Conservation (phyloP, 1,140 invertebrate genomes). For the Triops longicaudatus region DNA sequence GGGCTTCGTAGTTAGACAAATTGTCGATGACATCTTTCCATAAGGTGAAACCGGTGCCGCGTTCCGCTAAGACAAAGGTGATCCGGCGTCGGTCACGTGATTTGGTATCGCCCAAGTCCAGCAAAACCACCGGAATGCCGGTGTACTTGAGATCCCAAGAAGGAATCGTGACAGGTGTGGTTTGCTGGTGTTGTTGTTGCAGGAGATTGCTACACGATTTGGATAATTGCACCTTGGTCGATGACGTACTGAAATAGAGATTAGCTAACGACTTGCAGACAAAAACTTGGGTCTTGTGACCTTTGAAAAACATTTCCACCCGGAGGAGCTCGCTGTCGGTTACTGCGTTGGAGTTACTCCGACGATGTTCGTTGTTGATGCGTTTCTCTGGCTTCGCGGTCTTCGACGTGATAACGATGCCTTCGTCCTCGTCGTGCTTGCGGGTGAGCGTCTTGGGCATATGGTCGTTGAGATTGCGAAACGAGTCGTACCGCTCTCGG, state of each 20-base stretch:
- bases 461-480: slow-evolving; percentile 30
- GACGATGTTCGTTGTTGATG: neutral
- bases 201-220: neutral
- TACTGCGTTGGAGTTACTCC: slow-evolving; percentile 36
- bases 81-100: slow-evolving; percentile 61
- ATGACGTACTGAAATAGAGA: slow-evolving; percentile 55
- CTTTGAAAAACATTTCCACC: slow-evolving; percentile 64
- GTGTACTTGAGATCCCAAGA: slow-evolving; percentile 68
- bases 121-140: slow-evolving; percentile 68
- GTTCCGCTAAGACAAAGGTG: slow-evolving; percentile 67
- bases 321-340: slow-evolving; percentile 61
- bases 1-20: slow-evolving; percentile 48
- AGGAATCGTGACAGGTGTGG: neutral
- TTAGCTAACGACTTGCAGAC: slow-evolving; percentile 72
- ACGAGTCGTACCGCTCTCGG: slow-evolving; percentile 35
- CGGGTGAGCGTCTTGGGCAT: slow-evolving; percentile 24
- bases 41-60: slow-evolving; percentile 73
- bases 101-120: slow-evolving; percentile 64
- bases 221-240: slow-evolving; percentile 35
- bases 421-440: slow-evolving; percentile 16
- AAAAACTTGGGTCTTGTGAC: slow-evolving; percentile 50
- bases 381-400: neutral
- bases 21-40: slow-evolving; percentile 74
- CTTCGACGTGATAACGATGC: slow-evolving; percentile 15
- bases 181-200: neutral